Percentiles rank a stretch among this genome's conserved stretches.
Evolutionary conservation across 2,797 vertebrate genomes (phyloP).

Genomic region (Remorina albescens): DNA sequence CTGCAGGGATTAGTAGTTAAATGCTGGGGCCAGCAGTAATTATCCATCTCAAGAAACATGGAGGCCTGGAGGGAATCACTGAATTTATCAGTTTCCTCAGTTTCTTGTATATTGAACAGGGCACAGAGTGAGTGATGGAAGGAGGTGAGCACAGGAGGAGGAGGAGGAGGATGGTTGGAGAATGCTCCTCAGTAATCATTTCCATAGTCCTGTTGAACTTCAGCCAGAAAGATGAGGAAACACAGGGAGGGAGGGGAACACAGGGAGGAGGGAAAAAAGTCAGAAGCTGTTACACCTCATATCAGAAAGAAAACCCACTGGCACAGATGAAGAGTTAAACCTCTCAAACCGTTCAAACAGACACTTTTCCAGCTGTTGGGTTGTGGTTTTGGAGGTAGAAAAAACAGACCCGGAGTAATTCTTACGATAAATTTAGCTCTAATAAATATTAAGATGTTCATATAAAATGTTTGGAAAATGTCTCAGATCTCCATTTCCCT

Average conservation of each 20-base stretch:
- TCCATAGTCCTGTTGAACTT: constrained; percentile 87
- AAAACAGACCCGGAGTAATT: not conserved
- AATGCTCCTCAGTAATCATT: constrained; percentile 87
- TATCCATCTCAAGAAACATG: constrained; percentile 53
- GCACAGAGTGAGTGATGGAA: constrained; percentile 33
- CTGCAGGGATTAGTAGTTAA: constrained; percentile 57
- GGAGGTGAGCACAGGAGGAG: constrained; percentile 47
- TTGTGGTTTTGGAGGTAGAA: constrained; percentile 36
- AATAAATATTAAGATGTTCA: constrained; percentile 32
- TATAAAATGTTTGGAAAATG: constrained; percentile 31
- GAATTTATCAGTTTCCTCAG: constrained; percentile 41
- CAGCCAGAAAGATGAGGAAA: constrained; percentile 66
- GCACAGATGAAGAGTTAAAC: constrained; percentile 59
- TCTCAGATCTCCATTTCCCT: constrained; percentile 62
- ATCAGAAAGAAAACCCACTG: constrained; percentile 57
- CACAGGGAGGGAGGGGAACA: constrained; percentile 50
- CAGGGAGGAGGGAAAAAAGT: constrained; percentile 12
- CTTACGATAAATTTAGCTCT: constrained; percentile 18
- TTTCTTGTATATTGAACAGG: constrained; percentile 59
- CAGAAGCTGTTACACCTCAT: constrained; percentile 63
- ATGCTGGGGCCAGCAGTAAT: constrained; percentile 42
- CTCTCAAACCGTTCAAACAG: constrained; percentile 36
- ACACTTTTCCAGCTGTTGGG: constrained; percentile 33
- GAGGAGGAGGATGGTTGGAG: constrained; percentile 63
- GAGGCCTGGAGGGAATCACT: constrained; percentile 48